These are phyloP conservation scores for Gulo gulo DNA, from an alignment of 2,113 vertebrate species.

Conservation along the genomic window DNA sequence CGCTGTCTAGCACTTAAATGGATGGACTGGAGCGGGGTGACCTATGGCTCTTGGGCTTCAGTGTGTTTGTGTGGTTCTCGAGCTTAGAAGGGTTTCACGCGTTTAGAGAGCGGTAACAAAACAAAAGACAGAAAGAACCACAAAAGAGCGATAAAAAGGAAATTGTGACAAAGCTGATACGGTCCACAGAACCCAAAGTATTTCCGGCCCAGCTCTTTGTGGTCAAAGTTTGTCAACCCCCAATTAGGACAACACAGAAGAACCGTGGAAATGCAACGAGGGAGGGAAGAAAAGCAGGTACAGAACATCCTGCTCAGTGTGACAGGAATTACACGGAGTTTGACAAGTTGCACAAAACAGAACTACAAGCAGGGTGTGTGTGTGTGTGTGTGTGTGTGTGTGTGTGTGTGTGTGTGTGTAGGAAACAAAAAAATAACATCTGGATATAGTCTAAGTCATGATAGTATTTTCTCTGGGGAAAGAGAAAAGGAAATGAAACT, in stretches of 20 bases:
- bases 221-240: not conserved
- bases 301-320: not conserved
- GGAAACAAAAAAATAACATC: not conserved
- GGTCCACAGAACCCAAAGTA: not conserved
- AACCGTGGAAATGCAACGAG: not conserved
- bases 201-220: not conserved
- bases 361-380: not conserved
- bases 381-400: too few species aligned
- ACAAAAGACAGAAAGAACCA: not conserved
- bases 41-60: too few species aligned
- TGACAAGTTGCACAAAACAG: not conserved
- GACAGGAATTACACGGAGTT: not conserved
- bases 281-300: not conserved
- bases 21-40: not conserved
- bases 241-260: not conserved
- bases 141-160: not conserved
- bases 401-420: not conserved
- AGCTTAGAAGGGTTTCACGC: not conserved
- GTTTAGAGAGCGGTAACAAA: not conserved
- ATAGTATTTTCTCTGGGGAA: not conserved
- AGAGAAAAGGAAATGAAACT: not conserved
- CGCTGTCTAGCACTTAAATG: not conserved
- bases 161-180: not conserved
- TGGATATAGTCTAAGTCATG: not conserved
- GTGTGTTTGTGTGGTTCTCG: accelerated